phyloP scores from a whole-genome alignment of 2,888 invertebrate genomes.

The Pachymerium ferrugineum region DNA sequence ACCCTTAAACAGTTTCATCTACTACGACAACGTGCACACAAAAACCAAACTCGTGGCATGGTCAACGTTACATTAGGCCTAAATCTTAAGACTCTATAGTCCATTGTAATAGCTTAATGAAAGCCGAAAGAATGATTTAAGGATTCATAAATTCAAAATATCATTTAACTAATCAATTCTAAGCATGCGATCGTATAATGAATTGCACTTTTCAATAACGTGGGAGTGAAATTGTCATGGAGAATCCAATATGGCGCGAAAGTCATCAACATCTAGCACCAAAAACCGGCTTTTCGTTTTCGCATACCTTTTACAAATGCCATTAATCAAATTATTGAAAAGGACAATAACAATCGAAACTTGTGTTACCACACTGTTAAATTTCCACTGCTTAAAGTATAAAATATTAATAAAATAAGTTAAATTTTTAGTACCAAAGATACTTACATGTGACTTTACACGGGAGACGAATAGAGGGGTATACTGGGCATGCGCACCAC shows the following conservation, averaged over 20 bases:
- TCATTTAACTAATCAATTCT: not conserved
- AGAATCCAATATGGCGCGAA: constrained; percentile 32
- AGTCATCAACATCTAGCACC: not conserved
- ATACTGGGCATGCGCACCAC: constrained; percentile 31
- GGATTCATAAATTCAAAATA: not conserved
- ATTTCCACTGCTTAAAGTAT: not conserved
- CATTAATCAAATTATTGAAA: not conserved
- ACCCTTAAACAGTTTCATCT: not conserved
- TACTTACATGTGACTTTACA: constrained; percentile 31
- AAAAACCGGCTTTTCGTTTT: constrained; percentile 27
- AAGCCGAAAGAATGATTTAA: not conserved
- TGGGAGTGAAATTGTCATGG: constrained; percentile 29
- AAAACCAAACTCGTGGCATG: not conserved
- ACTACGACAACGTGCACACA: not conserved
- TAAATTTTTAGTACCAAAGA: not conserved
- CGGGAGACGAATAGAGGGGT: constrained; percentile 23
- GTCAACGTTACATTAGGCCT: too few relatives aligned
- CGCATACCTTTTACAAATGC: not conserved
- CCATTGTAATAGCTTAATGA: too few relatives aligned
- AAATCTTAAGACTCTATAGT: not conserved
- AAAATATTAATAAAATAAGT: not conserved
- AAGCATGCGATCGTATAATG: not conserved
- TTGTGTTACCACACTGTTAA: not conserved
- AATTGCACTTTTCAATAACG: not conserved
- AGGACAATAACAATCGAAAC: not conserved